Evolutionary conservation across 2,797 vertebrate genomes (phyloP), one percentile per base, ranked within the genome.

Genomic region (Paguma larvata): DNA sequence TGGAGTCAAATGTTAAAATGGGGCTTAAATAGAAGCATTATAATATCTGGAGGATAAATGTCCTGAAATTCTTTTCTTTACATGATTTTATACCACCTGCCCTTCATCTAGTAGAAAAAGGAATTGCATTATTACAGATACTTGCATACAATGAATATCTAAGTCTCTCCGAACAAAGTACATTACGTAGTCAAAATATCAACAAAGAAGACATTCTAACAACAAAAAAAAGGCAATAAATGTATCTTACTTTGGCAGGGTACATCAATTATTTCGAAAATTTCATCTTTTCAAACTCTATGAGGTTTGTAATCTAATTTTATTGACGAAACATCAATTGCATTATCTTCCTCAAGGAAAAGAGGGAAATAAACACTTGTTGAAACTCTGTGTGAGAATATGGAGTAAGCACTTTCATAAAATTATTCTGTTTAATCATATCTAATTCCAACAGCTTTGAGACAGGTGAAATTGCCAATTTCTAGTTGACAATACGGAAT

Each of bases 1-100:
- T 97, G 93, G 96, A 96, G 94, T 94, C 14, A 68, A 92, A 96
- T 44, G 92, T 23, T 73, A 86, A 91, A 94, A 70, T 70, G 73
- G 83, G 48, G 1, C 91, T n/a, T 77, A 70, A 89, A 77, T 65
- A 53, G 21, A 85, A 98, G 23, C 10, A 34, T 70, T 72, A 34
- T 44, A 78, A 7, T 34, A 63, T 44, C 18, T 70, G 16, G 11
- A 44, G 32, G n/a, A 84, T 2, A 83, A 15, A 56, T 38, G 12
- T 21, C 13, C n/a, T 88, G 51, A 87, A 62, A 80, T 75, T 67
- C 7, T 88, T 95, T 95, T 85, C n/a, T 63, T 73, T 59, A 30
- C 32, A 59, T 38, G 38, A 3, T 70, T 85, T 86, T 79, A 48
- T 62, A 7, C 38, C 2, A 56, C 5, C 32, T 65, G 44, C 16